Evolutionary conservation across 2,888 invertebrate species (phyloP).

Genomic region (Teleiodes luculella): DNA sequence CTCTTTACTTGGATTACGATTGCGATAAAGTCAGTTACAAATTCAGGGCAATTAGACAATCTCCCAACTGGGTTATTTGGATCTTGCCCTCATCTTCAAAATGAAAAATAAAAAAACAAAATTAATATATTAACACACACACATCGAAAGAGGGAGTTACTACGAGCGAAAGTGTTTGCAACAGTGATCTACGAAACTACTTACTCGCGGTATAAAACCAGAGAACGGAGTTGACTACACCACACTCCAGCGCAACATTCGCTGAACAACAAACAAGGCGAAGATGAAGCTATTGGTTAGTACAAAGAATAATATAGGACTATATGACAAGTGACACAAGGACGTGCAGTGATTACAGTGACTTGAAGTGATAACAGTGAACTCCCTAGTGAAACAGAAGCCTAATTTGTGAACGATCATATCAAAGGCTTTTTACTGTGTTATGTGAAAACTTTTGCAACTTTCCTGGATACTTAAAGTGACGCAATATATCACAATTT

Average conservation of each 20-base stretch:
- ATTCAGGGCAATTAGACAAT: conserved; percentile 15
- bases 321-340: conserved; percentile 14
- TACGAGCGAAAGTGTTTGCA: conserved; percentile 70
- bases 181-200: conserved; percentile 59
- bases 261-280: conserved; percentile 71
- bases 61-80: conserved; percentile 9
- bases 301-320: conserved; percentile 30
- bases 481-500: conserved; percentile 5
- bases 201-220: conserved; percentile 65
- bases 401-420: conserved; percentile 8
- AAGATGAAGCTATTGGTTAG: conserved; percentile 75
- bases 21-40: conserved; percentile 10
- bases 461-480: neutral
- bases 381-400: conserved; percentile 9
- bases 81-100: conserved; percentile 20
- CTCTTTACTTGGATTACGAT: neutral
- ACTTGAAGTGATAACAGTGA: conserved; percentile 11
- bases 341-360: conserved; percentile 29
- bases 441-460: conserved; percentile 5
- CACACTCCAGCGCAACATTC: conserved; percentile 71
- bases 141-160: conserved; percentile 35
- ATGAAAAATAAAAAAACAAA: conserved; percentile 24
- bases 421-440: neutral
- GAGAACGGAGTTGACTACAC: conserved; percentile 32
- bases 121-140: conserved; percentile 36